Evolutionary conservation across 30 jellyfish, hydroid and myxozoan genomes (phyloP), one percentile per base, ranked within the genome.

Genomic region (Turritopsis dohrnii): DNA sequence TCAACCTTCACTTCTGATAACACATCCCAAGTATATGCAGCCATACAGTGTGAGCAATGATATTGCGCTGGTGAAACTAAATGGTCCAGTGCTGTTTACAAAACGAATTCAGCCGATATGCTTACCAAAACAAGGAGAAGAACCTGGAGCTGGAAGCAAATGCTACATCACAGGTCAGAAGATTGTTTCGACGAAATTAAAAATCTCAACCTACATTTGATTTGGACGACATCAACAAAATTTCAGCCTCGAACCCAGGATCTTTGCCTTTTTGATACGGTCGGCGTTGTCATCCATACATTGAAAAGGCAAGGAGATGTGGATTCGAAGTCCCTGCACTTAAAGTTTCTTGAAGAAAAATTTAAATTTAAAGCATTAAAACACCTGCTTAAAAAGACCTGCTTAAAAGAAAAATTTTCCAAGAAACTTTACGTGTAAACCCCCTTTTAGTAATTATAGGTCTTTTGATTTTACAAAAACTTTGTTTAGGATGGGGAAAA

Each of bases 91-190:
- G 5, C 3, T 21, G 13, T 1, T 74, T 5, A 28, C 7, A 1
- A 24, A 28, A 5, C 26, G 26, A 3, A 72, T 21, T 5, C 74
- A 21, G 21, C 83, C 83, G 13, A 31, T 29, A 1, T 74, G 83
- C 19, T 29, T 74, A 8, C 83, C 83, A 5, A 19, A 74, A 3
- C 74, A 74, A 74, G 72, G 83, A 3, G 83, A 5, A n/a, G 72
- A 9, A 5, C 9, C 19, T 3, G 73, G 8, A 8, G 72, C 41
- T 74, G 83, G 72, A 1, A 1, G 16, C 7, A 74, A 74, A 74
- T 74, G 83, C 19, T 74, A 23, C 65, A 74, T 74, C 8, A 74
- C 83, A 28, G 83, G 83, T 74, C n/a, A 74, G 7, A 31, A 23
- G 8, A 23, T 21, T 31, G 60, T 41, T 13, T 13, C 5, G 13